phyloP scores from a whole-genome alignment of 2,888 invertebrate species.

The Willowsia nigromaculata region DNA sequence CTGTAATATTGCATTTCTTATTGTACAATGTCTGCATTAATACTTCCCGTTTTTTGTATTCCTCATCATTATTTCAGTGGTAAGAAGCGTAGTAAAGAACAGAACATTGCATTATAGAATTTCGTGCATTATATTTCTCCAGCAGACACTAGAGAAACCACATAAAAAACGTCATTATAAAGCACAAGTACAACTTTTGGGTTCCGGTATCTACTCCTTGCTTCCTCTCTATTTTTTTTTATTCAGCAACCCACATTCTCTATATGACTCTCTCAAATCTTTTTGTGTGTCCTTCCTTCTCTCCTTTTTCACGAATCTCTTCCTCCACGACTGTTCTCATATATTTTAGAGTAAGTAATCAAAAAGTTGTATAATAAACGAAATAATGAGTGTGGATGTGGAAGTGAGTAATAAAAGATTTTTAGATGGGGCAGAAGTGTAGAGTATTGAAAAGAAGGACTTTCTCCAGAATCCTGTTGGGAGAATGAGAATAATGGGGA shows the following conservation, averaged over 20 bases:
- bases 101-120: no score
- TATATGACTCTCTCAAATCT: neutral
- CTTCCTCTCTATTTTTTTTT: neutral
- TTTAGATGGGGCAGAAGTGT: neutral
- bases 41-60: neutral
- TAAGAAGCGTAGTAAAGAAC: no score
- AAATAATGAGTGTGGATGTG: constrained; percentile 20
- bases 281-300: neutral
- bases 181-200: neutral
- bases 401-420: constrained; percentile 37
- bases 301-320: neutral
- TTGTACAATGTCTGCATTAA: no score
- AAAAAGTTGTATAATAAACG: constrained; percentile 19
- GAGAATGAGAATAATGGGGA: neutral
- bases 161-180: neutral
- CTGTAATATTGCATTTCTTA: no score
- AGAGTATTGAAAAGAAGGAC: constrained; percentile 10
- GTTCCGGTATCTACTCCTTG: constrained; percentile 11
- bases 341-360: neutral
- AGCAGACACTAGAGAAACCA: neutral
- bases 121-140: neutral
- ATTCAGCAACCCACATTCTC: neutral
- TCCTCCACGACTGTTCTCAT: neutral
- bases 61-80: no score
- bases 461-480: neutral